Evolutionary conservation across 2,888 invertebrate species (phyloP).

Genomic region (Amorpha juglandis): DNA sequence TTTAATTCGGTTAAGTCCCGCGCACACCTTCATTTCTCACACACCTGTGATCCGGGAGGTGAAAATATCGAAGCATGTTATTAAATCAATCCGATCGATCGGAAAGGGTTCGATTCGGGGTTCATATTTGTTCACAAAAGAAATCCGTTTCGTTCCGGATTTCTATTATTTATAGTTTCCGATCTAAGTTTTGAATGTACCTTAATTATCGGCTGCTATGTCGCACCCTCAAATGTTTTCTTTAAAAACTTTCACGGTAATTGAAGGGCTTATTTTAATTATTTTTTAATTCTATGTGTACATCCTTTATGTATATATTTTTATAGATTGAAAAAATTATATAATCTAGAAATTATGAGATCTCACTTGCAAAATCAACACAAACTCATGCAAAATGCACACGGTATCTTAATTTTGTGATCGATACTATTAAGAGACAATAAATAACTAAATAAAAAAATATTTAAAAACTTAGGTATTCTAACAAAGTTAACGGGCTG

Average conservation of each 20-base stretch:
- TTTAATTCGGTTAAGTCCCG: conserved; percentile 21
- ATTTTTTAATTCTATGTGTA: conserved; percentile 7
- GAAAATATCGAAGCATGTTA: conserved; percentile 71
- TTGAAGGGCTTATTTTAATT: conserved; percentile 17
- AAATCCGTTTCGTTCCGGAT: conserved; percentile 80
- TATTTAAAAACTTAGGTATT: too few species aligned
- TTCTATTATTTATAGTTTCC: conserved; percentile 83
- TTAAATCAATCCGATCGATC: conserved; percentile 80
- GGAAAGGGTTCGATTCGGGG: conserved; percentile 75
- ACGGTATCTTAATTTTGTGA: too few species aligned
- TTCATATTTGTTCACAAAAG: conserved; percentile 80
- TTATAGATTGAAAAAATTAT: too few species aligned
- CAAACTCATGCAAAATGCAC: too few species aligned
- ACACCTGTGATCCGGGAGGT: conserved; percentile 73
- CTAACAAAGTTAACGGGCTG: too few species aligned
- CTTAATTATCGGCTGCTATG: conserved; percentile 81
- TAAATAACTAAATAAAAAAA: too few species aligned
- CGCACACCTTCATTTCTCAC: conserved; percentile 26
- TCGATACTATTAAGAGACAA: too few species aligned
- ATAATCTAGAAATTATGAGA: too few species aligned
- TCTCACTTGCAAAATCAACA: too few species aligned
- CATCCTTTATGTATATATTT: not conserved
- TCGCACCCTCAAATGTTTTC: conserved; percentile 69
- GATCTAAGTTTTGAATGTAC: conserved; percentile 80
- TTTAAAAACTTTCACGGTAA: conserved; percentile 66